A percentile compares a stretch with the other conserved stretches of the same genome.
Conservation (phyloP, 2,888 invertebrate species). For the Caenorhabditis sp. region DNA sequence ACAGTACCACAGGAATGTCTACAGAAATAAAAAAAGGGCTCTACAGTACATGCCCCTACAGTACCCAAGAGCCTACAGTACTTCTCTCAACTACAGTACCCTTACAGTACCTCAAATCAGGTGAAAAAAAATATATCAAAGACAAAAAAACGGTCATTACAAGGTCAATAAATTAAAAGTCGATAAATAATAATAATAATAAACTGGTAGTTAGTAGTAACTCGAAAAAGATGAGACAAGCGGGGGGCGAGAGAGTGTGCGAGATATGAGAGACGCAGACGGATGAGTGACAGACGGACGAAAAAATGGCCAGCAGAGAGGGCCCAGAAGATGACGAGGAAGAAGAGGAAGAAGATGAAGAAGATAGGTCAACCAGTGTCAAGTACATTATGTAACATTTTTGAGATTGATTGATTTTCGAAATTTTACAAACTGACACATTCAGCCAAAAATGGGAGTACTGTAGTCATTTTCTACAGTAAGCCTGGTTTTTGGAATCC, state of each 20-base stretch:
- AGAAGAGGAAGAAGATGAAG: conserved; percentile 1
- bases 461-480: neutral
- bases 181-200: conserved; percentile 6
- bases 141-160: conserved; percentile 20
- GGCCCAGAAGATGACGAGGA: neutral
- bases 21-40: neutral
- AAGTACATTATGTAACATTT: conserved; percentile 3
- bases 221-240: conserved; percentile 7
- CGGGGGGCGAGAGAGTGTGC: conserved; percentile 2
- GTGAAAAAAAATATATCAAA: neutral
- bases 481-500: neutral
- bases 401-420: neutral
- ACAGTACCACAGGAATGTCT: too few species aligned
- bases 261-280: conserved; percentile 8
- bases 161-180: conserved; percentile 38
- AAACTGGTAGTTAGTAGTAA: conserved; percentile 4
- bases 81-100: neutral
- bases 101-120: neutral
- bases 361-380: neutral
- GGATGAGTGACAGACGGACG: conserved; percentile 18
- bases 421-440: neutral
- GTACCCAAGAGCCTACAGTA: neutral
- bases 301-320: conserved; percentile 3
- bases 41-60: neutral
- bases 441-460: neutral